These are phyloP conservation scores for Dipodomys ordii DNA, from an alignment of 2,113 vertebrate genomes.

Conservation along the genomic window DNA sequence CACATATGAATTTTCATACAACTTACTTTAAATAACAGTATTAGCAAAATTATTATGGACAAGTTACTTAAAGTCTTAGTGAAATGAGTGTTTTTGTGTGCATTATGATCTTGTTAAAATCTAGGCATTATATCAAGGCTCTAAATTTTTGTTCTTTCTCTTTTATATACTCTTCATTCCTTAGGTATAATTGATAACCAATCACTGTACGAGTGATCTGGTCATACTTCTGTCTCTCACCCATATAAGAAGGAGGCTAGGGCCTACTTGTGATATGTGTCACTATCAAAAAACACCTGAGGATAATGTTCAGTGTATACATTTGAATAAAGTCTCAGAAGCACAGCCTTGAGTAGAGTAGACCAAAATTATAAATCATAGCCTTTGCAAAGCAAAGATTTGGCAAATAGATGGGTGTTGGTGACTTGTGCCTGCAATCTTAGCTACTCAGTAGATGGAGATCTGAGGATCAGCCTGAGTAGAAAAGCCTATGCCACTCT, in stretches of 20 bases:
- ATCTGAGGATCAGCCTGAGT: too few relatives aligned
- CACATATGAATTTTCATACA: not conserved
- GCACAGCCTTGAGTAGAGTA: not conserved
- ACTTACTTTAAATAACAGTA: slow-evolving; percentile 8
- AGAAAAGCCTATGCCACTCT: too few relatives aligned
- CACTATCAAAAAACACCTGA: not conserved
- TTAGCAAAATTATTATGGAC: not conserved
- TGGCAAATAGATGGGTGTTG: not conserved
- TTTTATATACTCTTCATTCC: not conserved
- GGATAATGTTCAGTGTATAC: not conserved
- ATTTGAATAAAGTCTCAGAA: not conserved
- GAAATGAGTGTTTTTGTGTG: not conserved
- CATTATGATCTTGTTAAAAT: not conserved
- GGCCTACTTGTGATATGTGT: not conserved
- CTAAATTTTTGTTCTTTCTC: not conserved
- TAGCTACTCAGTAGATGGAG: too few relatives aligned
- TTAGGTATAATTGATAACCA: not conserved
- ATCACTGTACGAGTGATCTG: not conserved
- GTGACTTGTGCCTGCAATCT: too few relatives aligned
- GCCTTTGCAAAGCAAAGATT: slow-evolving; percentile 21
- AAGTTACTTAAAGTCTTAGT: not conserved
- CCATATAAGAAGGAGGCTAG: not conserved
- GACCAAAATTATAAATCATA: not conserved
- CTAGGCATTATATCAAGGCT: not conserved
- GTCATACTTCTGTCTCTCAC: not conserved